These are phyloP conservation scores for Sternotherus odoratus DNA, from an alignment of 2,797 vertebrate species.

Conservation along the genomic window DNA sequence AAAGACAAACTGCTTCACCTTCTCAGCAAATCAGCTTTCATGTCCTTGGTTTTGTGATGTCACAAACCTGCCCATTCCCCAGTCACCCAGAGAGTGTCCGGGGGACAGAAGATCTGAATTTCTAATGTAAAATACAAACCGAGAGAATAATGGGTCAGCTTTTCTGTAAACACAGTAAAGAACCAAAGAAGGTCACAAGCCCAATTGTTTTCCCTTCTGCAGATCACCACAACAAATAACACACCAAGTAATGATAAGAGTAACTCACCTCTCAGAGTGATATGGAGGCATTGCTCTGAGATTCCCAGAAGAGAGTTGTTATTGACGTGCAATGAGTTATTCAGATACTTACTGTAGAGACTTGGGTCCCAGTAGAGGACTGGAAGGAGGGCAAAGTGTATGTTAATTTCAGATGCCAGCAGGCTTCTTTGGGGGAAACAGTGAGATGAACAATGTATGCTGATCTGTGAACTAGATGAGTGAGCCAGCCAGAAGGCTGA, in stretches of 20 bases:
- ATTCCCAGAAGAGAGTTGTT: background rate
- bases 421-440: background rate
- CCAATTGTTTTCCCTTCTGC: background rate
- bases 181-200: background rate
- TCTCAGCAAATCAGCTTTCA: background rate
- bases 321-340: background rate
- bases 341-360: background rate
- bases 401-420: background rate
- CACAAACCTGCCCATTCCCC: background rate
- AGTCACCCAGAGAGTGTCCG: background rate
- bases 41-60: background rate
- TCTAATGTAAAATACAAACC: background rate
- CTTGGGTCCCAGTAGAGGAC: background rate
- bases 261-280: background rate
- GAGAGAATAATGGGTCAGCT: background rate
- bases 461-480: background rate
- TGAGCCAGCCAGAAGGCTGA: background rate
- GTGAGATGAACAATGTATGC: background rate
- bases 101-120: background rate
- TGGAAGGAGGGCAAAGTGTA: background rate
- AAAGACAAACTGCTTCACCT: background rate
- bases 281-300: background rate
- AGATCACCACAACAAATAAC: background rate
- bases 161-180: background rate
- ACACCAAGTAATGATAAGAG: background rate